Conservation (phyloP, 2,888 invertebrate genomes). For the Nemapogon koenigi region DNA sequence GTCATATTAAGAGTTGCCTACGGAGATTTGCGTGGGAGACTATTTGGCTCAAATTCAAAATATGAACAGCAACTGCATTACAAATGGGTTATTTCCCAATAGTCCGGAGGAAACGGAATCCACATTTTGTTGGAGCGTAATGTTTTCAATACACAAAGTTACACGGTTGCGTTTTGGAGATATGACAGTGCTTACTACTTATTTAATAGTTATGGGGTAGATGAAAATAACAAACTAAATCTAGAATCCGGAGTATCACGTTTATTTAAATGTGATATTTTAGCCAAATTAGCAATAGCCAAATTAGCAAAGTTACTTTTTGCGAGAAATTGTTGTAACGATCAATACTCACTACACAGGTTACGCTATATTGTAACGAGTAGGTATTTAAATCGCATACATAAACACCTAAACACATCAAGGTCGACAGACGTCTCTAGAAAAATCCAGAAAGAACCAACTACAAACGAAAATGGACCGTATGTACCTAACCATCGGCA, state of each 20-base stretch:
- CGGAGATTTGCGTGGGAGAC: neutral
- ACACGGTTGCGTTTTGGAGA: conserved; percentile 1
- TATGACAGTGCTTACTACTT: neutral
- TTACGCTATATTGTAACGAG: neutral
- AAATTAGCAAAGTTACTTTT: conserved; percentile 1
- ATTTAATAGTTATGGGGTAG: neutral
- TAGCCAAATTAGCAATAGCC: too few species aligned
- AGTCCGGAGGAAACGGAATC: neutral
- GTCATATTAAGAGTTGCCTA: conserved; percentile 1
- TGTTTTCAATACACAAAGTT: neutral
- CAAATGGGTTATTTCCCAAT: neutral
- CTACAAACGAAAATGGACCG: too few species aligned
- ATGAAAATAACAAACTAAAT: neutral
- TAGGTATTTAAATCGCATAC: too few species aligned
- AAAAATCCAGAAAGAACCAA: conserved; percentile 3
- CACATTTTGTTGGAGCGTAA: neutral
- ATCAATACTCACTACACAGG: neutral
- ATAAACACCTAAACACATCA: too few species aligned
- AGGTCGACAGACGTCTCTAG: too few species aligned
- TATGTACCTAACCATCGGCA: too few species aligned
- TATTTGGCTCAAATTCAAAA: neutral
- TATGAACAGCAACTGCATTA: neutral
- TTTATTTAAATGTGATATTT: neutral
- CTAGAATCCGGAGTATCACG: neutral
- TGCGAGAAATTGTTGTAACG: conserved; percentile 1